Base-by-base conservation (phyloP, 2,888 invertebrate species). In the Melolontha melolontha region DNA sequence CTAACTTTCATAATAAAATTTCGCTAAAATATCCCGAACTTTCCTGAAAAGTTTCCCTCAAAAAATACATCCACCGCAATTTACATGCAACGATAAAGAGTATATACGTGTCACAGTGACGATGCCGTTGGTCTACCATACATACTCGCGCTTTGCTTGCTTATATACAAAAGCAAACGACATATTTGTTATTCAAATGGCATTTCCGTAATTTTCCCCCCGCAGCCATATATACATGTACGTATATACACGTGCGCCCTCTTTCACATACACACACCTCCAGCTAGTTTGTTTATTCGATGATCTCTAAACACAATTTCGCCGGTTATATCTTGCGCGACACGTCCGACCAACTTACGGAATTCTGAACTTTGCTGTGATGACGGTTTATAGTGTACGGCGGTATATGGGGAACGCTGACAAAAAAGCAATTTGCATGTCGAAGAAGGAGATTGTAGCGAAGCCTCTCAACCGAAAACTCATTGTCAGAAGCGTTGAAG, bases 351-450 rank as follows among this genome's bases (percentile, higher is more conserved):
- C 29, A 51, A 29, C 51, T 29, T 22, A n/a, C n/a, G 51, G 51
- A 51, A 51, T 51, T 27, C 51, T 10, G n/a, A 34, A 34, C 34
- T 34, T 34, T 10, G 34, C 34, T 34, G 7, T 10, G 34, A 8
- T 34, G 34, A 34, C 34, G 34, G 34, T 34, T 34, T 34, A 34
- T 34, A 34, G 34, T 34, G 34, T 34, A 34, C 34, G 34, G 34
- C 7, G 10, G 34, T 34, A 6, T 34, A 34, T 34, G 34, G 39
- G 17, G 17, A 16, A 17, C 16, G 54, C 17, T n/a, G 40, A 27
- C 44, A 54, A 65, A 65, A 65, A 65, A 47, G 65, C 54, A 65
- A 65, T 65, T 65, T 65, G 54, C 65, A 55, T 65, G 65, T 54
- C 34, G 65, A 50, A 65, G 54, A 40, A 47, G 65, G 34, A 65